phyloP scores from a whole-genome alignment of 2,113 vertebrate species.

The Shinisaurus crocodilurus region DNA sequence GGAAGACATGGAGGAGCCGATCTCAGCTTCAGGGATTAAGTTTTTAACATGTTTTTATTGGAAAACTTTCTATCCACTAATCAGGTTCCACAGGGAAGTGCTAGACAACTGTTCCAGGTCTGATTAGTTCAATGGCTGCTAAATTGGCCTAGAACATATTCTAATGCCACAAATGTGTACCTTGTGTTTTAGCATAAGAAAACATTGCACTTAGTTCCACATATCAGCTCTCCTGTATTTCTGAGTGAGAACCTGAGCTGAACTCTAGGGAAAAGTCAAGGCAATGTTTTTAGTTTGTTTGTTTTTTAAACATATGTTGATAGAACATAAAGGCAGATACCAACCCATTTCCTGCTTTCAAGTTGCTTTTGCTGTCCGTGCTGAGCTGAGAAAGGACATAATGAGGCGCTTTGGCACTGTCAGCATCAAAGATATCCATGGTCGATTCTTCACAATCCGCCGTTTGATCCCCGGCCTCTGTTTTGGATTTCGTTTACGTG shows the following conservation, averaged over 20 bases:
- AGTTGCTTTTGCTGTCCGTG: slow-evolving; percentile 91
- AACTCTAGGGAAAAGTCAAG: slow-evolving; percentile 43
- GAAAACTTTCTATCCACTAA: slow-evolving; percentile 49
- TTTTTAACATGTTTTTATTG: slow-evolving; percentile 16
- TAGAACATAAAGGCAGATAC: slow-evolving; percentile 80
- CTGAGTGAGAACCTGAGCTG: slow-evolving; percentile 67
- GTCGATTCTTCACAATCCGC: slow-evolving; percentile 86
- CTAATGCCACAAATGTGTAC: slow-evolving; percentile 44
- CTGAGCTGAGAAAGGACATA: slow-evolving; percentile 98
- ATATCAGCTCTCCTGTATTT: slow-evolving; percentile 23
- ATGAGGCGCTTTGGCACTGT: slow-evolving; percentile 99
- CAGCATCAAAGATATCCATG: slow-evolving; percentile 98
- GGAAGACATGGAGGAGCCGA: slow-evolving; percentile 30
- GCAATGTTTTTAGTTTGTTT: slow-evolving; percentile 63
- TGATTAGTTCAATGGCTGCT: slow-evolving; percentile 41
- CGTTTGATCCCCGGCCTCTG: slow-evolving; percentile 95
- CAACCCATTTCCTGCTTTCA: slow-evolving; percentile 95
- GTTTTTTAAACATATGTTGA: slow-evolving; percentile 68
- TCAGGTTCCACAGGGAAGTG: slow-evolving; percentile 35
- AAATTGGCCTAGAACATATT: slow-evolving; percentile 19
- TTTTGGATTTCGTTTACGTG: slow-evolving; percentile 95
- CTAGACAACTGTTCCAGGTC: slow-evolving; percentile 31
- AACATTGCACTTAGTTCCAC: slow-evolving; percentile 25
- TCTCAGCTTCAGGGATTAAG: slow-evolving; percentile 19
- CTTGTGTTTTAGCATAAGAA: slow-evolving; percentile 55